A percentile compares a stretch with the other conserved stretches of the same genome.
Evolutionary conservation across 2,888 invertebrate species (phyloP).

Genomic region (Drepana falcataria): DNA sequence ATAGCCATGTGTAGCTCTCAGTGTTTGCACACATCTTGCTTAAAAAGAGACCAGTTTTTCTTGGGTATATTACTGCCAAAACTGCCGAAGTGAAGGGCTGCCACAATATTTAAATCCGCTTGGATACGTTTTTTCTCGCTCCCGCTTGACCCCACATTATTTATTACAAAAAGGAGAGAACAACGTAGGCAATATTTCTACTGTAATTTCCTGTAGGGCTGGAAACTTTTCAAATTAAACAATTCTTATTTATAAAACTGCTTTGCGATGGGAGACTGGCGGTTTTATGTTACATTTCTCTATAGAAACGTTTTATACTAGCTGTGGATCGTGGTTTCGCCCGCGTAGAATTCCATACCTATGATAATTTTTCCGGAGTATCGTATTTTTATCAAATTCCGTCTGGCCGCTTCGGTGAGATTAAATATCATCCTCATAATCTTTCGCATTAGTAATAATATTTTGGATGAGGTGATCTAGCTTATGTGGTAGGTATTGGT

Average conservation of each 20-base stretch:
- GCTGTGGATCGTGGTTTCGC: too few species aligned
- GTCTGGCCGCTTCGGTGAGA: too few species aligned
- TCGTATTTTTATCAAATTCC: too few species aligned
- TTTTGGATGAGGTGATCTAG: too few species aligned
- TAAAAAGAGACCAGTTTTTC: slow-evolving; percentile 49
- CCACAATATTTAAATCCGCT: slow-evolving; percentile 66
- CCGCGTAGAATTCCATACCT: too few species aligned
- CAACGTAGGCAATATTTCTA: slow-evolving; percentile 33
- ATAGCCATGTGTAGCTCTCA: too few species aligned
- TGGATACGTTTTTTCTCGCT: slow-evolving; percentile 43
- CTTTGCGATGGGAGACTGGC: not conserved
- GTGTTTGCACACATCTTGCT: slow-evolving; percentile 30
- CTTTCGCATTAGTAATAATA: too few species aligned
- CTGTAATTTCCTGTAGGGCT: slow-evolving; percentile 4
- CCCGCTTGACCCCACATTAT: slow-evolving; percentile 36
- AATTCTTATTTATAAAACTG: not conserved
- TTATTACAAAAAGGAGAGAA: slow-evolving; percentile 35
- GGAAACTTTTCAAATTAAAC: not conserved
- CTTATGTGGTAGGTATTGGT: too few species aligned
- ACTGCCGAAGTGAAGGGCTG: slow-evolving; percentile 54
- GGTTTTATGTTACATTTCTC: too few species aligned
- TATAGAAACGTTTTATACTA: too few species aligned
- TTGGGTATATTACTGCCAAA: slow-evolving; percentile 69
- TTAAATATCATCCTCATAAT: too few species aligned
- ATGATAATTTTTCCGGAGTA: too few species aligned